Conservation (phyloP, 2,888 invertebrate species). For the Lampropteryx suffumata region DNA sequence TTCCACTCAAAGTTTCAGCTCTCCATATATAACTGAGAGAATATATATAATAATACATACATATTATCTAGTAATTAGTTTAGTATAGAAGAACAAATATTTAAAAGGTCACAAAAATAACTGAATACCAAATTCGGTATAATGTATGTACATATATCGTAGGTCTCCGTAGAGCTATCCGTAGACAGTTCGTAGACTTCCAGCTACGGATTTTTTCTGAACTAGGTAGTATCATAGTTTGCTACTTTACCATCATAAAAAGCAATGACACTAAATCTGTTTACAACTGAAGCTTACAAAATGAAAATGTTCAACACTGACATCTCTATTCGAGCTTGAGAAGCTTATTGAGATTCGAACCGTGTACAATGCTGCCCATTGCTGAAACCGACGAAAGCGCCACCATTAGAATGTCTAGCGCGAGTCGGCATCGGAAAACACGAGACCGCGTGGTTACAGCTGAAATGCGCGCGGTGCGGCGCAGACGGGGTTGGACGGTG, state of each 20-base stretch:
- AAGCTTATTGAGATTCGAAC: constrained; percentile 31
- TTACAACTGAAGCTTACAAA: neutral
- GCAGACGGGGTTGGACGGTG: constrained; percentile 89
- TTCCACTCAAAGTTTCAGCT: too few species aligned
- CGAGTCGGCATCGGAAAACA: constrained; percentile 63
- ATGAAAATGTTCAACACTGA: constrained; percentile 36
- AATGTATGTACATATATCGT: too few species aligned
- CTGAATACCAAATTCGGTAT: too few species aligned
- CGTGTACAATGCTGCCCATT: constrained; percentile 65
- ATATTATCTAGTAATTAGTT: too few species aligned
- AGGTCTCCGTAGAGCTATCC: too few species aligned
- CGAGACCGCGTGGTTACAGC: constrained; percentile 73
- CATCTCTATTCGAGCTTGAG: constrained; percentile 43
- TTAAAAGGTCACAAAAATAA: too few species aligned
- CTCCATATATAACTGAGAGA: too few species aligned
- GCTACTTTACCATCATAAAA: constrained; percentile 12
- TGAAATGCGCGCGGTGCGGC: constrained; percentile 77
- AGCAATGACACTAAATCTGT: neutral
- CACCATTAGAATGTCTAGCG: constrained; percentile 44
- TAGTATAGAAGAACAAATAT: too few species aligned
- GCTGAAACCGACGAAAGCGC: constrained; percentile 73
- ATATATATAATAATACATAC: too few species aligned
- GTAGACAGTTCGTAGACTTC: too few species aligned
- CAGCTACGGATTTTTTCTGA: too few species aligned
- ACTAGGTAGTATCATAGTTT: neutral